phyloP scores from a whole-genome alignment of 1,140 invertebrate species.

The Epicauta chinensis region DNA sequence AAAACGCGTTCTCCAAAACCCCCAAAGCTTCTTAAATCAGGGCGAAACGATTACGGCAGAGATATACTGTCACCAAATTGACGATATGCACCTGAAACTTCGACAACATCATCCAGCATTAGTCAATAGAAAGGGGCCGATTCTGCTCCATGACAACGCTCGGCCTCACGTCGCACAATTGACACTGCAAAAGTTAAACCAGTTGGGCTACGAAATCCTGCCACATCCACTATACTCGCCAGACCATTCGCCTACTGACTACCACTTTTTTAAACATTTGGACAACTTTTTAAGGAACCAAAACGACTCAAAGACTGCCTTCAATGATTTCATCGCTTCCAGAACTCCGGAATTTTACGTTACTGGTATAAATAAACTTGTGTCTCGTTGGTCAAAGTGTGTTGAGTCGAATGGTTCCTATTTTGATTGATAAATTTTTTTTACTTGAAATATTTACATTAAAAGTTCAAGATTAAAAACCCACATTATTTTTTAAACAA shows the following conservation, averaged over 20 bases:
- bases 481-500: too few relatives aligned
- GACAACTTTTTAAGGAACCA: conserved; percentile 9
- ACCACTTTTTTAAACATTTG: conserved; percentile 11
- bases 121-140: too few relatives aligned
- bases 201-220: too few relatives aligned
- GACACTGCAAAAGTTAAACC: neutral
- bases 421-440: conserved; percentile 1
- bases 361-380: conserved; percentile 6
- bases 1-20: too few relatives aligned
- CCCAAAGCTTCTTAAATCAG: too few relatives aligned
- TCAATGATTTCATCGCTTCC: neutral
- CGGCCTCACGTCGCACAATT: neutral
- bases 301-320: neutral
- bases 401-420: neutral
- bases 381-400: neutral
- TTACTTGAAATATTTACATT: too few relatives aligned
- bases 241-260: conserved; percentile 10
- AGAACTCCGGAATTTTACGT: neutral
- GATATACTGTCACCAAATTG: too few relatives aligned
- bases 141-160: conserved; percentile 2
- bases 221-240: conserved; percentile 4
- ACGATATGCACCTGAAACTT: too few relatives aligned
- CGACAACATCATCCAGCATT: too few relatives aligned
- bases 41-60: too few relatives aligned
- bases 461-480: too few relatives aligned